A percentile compares a stretch with the other conserved stretches of the same genome.
phyloP scores from a whole-genome alignment of 2,113 vertebrate species.

The Ginglymostoma cirratum region DNA sequence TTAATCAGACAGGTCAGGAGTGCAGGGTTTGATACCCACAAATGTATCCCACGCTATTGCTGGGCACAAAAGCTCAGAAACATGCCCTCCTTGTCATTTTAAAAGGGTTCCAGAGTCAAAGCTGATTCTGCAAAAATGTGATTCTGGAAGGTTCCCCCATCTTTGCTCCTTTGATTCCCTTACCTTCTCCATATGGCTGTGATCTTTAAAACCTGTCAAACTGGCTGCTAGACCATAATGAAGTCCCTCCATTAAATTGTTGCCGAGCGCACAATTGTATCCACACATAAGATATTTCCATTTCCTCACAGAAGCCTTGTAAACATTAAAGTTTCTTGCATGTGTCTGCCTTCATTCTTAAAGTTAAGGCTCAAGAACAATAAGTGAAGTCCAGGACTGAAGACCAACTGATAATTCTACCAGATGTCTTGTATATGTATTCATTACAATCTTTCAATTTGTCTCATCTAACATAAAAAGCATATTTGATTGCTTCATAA shows the following conservation, averaged over 20 bases:
- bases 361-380: background rate
- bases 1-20: too few species aligned
- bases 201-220: background rate
- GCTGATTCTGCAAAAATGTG: too few species aligned
- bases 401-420: background rate
- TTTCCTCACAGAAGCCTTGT: background rate
- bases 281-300: background rate
- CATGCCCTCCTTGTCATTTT: too few species aligned
- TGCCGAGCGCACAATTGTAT: background rate
- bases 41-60: too few species aligned
- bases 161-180: background rate
- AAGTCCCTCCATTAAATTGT: background rate
- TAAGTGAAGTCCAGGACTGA: background rate
- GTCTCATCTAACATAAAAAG: background rate
- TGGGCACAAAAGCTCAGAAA: too few species aligned
- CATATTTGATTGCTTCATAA: background rate
- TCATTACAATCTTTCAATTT: background rate
- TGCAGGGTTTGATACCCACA: too few species aligned
- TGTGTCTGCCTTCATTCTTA: background rate
- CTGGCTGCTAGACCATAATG: background rate
- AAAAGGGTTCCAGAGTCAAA: too few species aligned
- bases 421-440: background rate
- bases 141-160: background rate
- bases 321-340: background rate
- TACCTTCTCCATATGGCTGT: background rate